phyloP scores from a whole-genome alignment of 2,888 invertebrate species.

The Dicyrtomina minuta region DNA sequence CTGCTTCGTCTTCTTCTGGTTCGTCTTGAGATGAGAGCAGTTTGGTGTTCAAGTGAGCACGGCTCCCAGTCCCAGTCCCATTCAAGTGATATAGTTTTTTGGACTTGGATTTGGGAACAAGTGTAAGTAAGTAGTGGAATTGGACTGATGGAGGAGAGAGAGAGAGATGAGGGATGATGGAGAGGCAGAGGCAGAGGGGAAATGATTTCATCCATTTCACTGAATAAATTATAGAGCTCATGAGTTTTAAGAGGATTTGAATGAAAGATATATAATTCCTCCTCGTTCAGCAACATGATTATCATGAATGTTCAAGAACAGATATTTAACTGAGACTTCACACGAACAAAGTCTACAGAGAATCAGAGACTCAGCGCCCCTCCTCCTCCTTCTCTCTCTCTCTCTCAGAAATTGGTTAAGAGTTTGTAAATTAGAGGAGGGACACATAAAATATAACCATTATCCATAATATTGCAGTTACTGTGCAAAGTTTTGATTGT shows the following conservation, averaged over 20 bases:
- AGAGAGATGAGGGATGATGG: not conserved
- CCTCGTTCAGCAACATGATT: conserved; percentile 7
- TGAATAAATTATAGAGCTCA: conserved; percentile 20
- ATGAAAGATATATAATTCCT: conserved; percentile 10
- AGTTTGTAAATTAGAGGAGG: not conserved
- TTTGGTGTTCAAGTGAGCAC: too few relatives aligned
- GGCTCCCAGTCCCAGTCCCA: not conserved
- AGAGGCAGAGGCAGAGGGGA: not conserved
- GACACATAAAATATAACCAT: conserved; percentile 10
- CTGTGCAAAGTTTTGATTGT: conserved; percentile 19
- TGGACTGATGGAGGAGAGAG: not conserved
- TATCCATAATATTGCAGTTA: conserved; percentile 14
- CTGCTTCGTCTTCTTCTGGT: not conserved
- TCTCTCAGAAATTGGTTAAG: conserved; percentile 1
- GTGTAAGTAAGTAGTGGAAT: not conserved
- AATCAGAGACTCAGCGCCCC: too few relatives aligned
- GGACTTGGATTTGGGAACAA: not conserved
- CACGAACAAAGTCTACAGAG: conserved; percentile 8
- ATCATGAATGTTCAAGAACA: conserved; percentile 7
- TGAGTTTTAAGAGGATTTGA: conserved; percentile 5
- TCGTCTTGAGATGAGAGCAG: too few relatives aligned
- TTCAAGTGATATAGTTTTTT: conserved; percentile 6
- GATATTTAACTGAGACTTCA: conserved; percentile 22
- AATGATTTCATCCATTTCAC: conserved; percentile 17
- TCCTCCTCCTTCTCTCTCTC: not conserved